Base-by-base conservation (phyloP, 2,888 invertebrate genomes). In the Melinopterus prodromus region DNA sequence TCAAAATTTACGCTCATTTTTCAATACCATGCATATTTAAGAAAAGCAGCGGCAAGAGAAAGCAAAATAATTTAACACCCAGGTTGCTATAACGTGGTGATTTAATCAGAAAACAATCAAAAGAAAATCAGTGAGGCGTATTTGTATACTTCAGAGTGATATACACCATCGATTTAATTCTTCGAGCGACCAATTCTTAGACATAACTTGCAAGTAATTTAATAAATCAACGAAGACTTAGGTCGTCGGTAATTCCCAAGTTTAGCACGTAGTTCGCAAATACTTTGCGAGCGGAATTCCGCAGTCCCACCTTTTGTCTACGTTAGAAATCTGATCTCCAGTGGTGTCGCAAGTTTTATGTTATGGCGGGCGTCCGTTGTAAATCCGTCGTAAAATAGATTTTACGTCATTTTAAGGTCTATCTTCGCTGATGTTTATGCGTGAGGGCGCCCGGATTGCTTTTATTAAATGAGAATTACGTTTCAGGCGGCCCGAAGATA, bases 381-480 rank as follows among this genome's bases (percentile, higher is more conserved):
- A 26, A 26, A 26, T 26, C 26, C 53, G 53, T 53, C 53, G 53
- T 53, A 53, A 53, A 53, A 53, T 53, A 53, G 53, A 53, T 53
- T 53, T 53, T 53, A 53, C 53, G 53, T 53, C 53, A 53, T 53
- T 53, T 53, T 53, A 53, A 53, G 53, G 53, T 53, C 53, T 12
- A 53, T 53, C 53, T 53, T 12, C 53, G 53, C 53, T 53, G 53
- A 53, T 53, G 53, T 53, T 53, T 53, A 53, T 53, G 53, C 53
- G 53, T 53, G 53, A 53, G 53, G 53, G 53, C 53, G 53, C 53
- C 12, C 53, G 53, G 53, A 53, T 53, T 53, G 53, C 53, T 53
- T 53, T 53, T 53, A 53, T 53, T 53, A 53, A 53, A 53, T 53
- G 53, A 53, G 53, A 53, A 53, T 53, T 53, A 53, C 53, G 53